A percentile compares a stretch with the other conserved stretches of the same genome.
Evolutionary conservation across 2,888 invertebrate genomes (phyloP).

Genomic region (Sisyra terminalis): DNA sequence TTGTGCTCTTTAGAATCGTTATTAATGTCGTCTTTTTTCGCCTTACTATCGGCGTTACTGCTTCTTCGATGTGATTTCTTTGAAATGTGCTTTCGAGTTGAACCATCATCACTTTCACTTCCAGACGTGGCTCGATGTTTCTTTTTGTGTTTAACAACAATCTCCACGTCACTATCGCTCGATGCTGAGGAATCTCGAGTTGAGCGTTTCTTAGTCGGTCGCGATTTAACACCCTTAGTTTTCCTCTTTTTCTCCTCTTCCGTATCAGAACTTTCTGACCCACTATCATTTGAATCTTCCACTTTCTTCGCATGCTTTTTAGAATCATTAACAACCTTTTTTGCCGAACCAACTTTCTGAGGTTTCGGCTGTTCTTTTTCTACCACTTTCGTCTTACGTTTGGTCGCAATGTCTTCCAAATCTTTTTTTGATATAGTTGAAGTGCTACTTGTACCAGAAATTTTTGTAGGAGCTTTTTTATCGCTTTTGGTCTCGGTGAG

Average conservation of each 20-base stretch:
- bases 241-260: conserved; percentile 21
- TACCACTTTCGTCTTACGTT: conserved; percentile 18
- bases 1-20: conserved; percentile 23
- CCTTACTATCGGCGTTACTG: conserved; percentile 31
- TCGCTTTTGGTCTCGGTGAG: not conserved
- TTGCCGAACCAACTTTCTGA: conserved; percentile 7
- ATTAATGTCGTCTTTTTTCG: conserved; percentile 18
- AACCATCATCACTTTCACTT: conserved; percentile 31
- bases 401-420: conserved; percentile 20
- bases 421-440: conserved; percentile 18
- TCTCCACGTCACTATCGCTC: conserved; percentile 23
- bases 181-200: conserved; percentile 31
- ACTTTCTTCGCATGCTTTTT: conserved; percentile 25
- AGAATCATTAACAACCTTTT: conserved; percentile 18
- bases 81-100: conserved; percentile 28
- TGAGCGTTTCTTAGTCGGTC: conserved; percentile 25
- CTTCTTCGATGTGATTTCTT: conserved; percentile 25
- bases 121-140: conserved; percentile 20
- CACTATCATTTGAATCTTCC: conserved; percentile 23
- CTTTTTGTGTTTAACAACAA: conserved; percentile 15
- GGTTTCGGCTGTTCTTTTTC: conserved; percentile 5
- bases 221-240: conserved; percentile 21
- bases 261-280: conserved; percentile 24
- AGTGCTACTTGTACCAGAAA: conserved; percentile 20
- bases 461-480: conserved; percentile 24